Conservation (phyloP, 2,113 vertebrate genomes). For the Geococcyx californianus region DNA sequence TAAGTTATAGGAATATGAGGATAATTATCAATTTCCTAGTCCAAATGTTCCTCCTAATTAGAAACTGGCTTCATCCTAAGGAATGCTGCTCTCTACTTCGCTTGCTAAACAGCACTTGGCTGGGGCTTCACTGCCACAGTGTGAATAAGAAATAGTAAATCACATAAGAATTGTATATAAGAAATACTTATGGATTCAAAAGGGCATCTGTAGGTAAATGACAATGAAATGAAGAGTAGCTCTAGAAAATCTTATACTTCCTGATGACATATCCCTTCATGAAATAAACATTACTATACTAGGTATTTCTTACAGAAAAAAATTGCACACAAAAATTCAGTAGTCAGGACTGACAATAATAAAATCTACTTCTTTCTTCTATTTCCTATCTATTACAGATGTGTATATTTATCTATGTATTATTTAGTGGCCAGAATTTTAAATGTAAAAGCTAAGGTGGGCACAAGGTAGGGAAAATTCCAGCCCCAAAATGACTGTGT, state of each 20-base stretch:
- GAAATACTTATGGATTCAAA: not conserved
- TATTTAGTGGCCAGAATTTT: not conserved
- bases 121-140: not conserved
- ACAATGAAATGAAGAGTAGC: not conserved
- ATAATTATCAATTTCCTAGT: not conserved
- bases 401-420: not conserved
- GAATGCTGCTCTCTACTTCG: not conserved
- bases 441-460: not conserved
- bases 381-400: not conserved
- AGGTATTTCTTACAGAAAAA: not conserved
- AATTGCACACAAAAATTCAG: not conserved
- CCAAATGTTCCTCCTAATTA: conserved; percentile 14
- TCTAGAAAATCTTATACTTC: not conserved
- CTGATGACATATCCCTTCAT: not conserved
- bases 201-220: not conserved
- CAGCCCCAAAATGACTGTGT: not conserved
- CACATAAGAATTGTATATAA: not conserved
- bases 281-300: not conserved
- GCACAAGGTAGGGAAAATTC: not conserved
- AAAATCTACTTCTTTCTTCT: not conserved
- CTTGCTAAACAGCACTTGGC: not conserved
- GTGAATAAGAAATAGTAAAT: not conserved
- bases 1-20: not conserved
- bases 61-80: not conserved
- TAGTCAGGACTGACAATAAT: not conserved